These are phyloP conservation scores for Anoura caudifer DNA, from an alignment of 2,113 vertebrate species.

Conservation along the genomic window DNA sequence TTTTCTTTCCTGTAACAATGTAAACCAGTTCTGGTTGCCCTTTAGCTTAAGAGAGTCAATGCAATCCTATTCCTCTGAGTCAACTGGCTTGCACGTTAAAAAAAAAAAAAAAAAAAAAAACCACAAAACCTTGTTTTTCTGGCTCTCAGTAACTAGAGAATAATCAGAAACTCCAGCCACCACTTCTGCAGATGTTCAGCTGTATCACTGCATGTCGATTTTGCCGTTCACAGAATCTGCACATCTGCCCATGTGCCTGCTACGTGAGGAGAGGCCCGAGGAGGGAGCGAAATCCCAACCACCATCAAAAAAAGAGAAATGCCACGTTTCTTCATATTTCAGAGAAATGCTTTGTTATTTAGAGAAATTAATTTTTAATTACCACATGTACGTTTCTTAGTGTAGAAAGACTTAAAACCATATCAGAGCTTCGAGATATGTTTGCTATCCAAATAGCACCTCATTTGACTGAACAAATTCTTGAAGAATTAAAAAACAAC, in stretches of 20 bases:
- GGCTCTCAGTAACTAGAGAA: background rate
- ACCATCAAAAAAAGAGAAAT: background rate
- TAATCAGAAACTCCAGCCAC: background rate
- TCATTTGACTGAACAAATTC: background rate
- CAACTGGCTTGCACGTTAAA: background rate
- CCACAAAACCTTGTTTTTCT: background rate
- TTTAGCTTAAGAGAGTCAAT: background rate
- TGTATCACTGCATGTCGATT: background rate
- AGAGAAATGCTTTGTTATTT: background rate
- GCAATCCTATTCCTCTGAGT: background rate
- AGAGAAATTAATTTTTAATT: background rate
- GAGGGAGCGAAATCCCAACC: background rate
- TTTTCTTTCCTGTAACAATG: background rate
- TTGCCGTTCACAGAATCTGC: background rate
- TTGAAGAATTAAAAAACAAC: slow-evolving; percentile 12
- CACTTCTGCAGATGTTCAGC: background rate
- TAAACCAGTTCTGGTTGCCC: background rate
- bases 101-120: no score
- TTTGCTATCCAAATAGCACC: slow-evolving; percentile 18
- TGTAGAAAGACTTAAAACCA: background rate
- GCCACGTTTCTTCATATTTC: background rate
- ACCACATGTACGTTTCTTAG: background rate
- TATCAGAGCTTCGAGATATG: background rate
- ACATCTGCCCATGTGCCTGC: background rate
- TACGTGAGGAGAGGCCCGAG: fast-evolving